phyloP scores from a whole-genome alignment of 2,797 vertebrate genomes.

The Platalea minor region DNA sequence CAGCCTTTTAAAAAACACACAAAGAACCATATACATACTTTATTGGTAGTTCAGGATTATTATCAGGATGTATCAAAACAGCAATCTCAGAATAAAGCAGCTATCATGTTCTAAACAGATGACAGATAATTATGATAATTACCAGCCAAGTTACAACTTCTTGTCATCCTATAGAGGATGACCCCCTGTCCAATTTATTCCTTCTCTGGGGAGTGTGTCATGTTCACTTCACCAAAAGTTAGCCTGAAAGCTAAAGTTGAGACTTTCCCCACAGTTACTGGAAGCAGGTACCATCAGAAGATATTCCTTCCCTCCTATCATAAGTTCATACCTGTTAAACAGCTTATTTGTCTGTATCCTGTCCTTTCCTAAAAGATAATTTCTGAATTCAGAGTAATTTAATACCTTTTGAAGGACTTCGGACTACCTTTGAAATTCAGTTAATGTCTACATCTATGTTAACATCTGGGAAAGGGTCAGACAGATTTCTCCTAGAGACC shows the following conservation, averaged over 20 bases:
- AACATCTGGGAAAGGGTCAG: neutral
- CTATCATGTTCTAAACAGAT: neutral
- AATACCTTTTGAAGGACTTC: neutral
- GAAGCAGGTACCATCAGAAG: neutral
- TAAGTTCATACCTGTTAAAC: neutral
- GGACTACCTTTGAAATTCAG: neutral
- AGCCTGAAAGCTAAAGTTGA: neutral
- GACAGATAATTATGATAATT: neutral
- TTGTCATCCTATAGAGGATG: neutral
- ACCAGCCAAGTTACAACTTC: neutral
- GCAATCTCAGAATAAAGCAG: neutral
- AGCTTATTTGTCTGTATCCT: neutral
- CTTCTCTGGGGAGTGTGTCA: neutral
- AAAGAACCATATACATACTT: neutral
- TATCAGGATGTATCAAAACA: neutral
- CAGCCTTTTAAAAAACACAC: neutral
- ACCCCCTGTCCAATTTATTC: neutral
- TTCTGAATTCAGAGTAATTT: neutral
- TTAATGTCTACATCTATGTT: neutral
- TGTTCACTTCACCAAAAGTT: neutral
- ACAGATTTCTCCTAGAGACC: neutral
- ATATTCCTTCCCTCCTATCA: neutral
- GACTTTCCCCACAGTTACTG: neutral
- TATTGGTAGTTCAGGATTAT: neutral
- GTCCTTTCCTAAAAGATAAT: neutral